Conservation (phyloP, 2,888 invertebrate genomes). For the Habroteleia sp. region DNA sequence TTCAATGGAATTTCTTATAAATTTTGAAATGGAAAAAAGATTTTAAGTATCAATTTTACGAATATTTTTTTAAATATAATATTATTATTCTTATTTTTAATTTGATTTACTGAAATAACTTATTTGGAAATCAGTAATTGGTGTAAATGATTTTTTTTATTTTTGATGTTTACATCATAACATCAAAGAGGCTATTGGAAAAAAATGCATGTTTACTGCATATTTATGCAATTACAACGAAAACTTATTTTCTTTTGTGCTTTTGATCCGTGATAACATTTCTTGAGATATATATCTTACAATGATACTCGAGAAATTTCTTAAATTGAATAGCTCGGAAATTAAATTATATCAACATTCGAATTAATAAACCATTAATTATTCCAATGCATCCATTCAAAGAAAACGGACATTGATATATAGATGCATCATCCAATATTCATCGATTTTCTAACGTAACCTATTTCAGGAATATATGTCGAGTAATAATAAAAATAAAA, state of each 20-base stretch:
- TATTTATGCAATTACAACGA: not conserved
- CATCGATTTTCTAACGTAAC: conserved; percentile 14
- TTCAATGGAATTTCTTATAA: too few species aligned
- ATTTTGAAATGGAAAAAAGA: too few species aligned
- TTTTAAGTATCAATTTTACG: too few species aligned
- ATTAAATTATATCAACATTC: conserved; percentile 26
- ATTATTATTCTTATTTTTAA: too few species aligned
- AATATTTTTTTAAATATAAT: too few species aligned
- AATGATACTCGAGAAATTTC: conserved; percentile 14
- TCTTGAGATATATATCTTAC: conserved; percentile 2
- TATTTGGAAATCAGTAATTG: too few species aligned
- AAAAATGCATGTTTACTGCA: not conserved
- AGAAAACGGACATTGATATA: conserved; percentile 2
- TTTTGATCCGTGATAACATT: not conserved
- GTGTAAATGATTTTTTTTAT: too few species aligned
- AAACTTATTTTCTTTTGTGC: not conserved
- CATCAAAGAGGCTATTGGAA: too few species aligned
- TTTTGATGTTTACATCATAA: too few species aligned
- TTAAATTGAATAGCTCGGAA: conserved; percentile 12
- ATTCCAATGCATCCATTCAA: conserved; percentile 30
- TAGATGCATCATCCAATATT: conserved; percentile 25
- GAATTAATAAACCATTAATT: conserved; percentile 33
- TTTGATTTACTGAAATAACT: too few species aligned
- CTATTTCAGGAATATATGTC: not conserved
- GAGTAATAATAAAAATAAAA: not conserved